Evolutionary conservation across 2,113 vertebrate species (phyloP), one percentile per base, ranked within the genome.

Genomic region (Oryzias curvinotus): DNA sequence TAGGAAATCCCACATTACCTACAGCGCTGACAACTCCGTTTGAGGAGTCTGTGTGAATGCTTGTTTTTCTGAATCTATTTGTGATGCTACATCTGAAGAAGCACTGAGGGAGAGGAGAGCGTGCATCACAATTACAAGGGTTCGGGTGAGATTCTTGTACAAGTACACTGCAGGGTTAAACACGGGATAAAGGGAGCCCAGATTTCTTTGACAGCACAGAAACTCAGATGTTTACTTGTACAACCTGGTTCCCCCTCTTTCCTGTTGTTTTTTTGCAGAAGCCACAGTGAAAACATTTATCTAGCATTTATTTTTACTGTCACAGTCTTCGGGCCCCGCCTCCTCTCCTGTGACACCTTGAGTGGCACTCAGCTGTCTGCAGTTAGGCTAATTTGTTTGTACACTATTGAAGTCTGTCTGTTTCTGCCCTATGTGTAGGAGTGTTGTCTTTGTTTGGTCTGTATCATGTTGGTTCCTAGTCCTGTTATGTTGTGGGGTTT

Each of bases 51-150:
- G 47, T 69, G 67, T 59, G 56, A 47, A 53, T 4, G 50, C 45
- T 56, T 70, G 65, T 81, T 71, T 82, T 61, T 70, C 62, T 59
- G 41, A 60, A 69, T 52, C 60, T 28, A 52, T 78, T 84, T 81
- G 79, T 87, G 79, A 81, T 85, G 78, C 75, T 81, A 81, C 61
- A 64, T 75, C 75, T 68, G 50, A 81, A 84, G 75, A 76, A 61
- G 52, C 80, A 62, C 83, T 79, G 83, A 75, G 80, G 84, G 84
- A 81, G 85, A 80, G 71, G 84, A 63, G 72, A 71, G 64, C 61
- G 75, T 75, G 65, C 57, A 82, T 83, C 74, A 73, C 80, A 78
- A 67, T 80, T 7, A 7, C 23, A 21, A 64, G 58, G 21, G 64
- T 75, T 68, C 75, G 67, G 82, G 81, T 73, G 73, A 77, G 61